Conservation (phyloP, 1,140 invertebrate species). For the Magallana angulata region DNA sequence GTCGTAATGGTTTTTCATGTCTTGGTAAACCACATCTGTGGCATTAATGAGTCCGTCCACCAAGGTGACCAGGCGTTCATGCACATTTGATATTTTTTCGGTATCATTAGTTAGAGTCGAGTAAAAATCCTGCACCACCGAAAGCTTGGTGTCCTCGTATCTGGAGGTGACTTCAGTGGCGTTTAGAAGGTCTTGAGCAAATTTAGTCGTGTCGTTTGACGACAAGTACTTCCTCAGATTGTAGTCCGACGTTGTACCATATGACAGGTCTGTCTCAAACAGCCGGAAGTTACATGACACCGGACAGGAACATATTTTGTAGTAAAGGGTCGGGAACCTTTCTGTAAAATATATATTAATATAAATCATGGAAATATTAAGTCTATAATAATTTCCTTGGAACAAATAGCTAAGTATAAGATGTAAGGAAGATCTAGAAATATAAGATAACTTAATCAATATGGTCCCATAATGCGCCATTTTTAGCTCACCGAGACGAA, state of each 20-base stretch:
- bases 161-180: conserved; percentile 50
- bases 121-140: background rate
- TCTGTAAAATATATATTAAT: background rate
- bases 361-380: no score
- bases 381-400: no score
- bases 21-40: background rate
- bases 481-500: no score
- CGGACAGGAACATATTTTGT: conserved; percentile 60
- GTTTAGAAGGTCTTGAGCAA: conserved; percentile 10
- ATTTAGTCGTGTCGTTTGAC: conserved; percentile 13
- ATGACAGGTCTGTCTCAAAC: conserved; percentile 66
- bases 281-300: conserved; percentile 64
- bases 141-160: conserved; percentile 39
- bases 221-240: conserved; percentile 43
- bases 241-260: conserved; percentile 59
- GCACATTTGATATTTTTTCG: background rate
- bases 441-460: no score
- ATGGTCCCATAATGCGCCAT: no score
- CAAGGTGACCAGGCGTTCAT: background rate
- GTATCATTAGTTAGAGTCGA: background rate
- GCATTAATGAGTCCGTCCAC: background rate
- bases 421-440: no score
- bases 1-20: conserved; percentile 37
- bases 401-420: no score
- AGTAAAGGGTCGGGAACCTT: background rate